A percentile compares a stretch with the other conserved stretches of the same genome.
Conservation (phyloP, 2,888 invertebrate genomes). For the Drosophila dives region DNA sequence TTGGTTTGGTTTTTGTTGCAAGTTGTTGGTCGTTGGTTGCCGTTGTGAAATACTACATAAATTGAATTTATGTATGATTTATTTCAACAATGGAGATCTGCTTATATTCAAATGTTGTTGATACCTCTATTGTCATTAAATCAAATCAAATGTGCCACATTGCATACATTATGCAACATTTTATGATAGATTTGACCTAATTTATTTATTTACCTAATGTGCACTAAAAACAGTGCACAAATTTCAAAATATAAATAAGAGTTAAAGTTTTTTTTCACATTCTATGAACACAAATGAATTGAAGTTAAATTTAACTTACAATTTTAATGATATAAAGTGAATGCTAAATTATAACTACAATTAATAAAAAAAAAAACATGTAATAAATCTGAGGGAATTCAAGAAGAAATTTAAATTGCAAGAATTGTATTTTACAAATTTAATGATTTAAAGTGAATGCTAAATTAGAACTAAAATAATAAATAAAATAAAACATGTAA, state of each 20-base stretch:
- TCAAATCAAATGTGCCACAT: neutral
- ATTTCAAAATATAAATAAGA: neutral
- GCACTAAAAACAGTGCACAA: neutral
- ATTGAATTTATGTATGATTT: neutral
- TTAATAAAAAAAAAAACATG: neutral
- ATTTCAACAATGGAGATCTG: neutral
- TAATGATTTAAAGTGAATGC: neutral
- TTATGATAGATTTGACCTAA: neutral
- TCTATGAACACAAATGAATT: neutral
- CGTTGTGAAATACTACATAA: neutral
- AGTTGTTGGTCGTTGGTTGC: neutral
- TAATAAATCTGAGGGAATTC: neutral
- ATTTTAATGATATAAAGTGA: neutral
- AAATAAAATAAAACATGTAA: neutral
- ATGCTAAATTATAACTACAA: neutral
- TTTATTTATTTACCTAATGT: neutral
- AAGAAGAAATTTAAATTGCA: neutral
- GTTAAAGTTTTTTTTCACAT: neutral
- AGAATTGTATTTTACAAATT: neutral
- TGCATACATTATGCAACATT: neutral
- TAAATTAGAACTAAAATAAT: neutral
- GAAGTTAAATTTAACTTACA: neutral
- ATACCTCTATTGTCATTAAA: neutral
- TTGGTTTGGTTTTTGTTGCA: neutral
- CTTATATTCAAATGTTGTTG: neutral